Evolutionary conservation across 2,888 invertebrate species (phyloP).

Genomic region (Aphodius granarius): DNA sequence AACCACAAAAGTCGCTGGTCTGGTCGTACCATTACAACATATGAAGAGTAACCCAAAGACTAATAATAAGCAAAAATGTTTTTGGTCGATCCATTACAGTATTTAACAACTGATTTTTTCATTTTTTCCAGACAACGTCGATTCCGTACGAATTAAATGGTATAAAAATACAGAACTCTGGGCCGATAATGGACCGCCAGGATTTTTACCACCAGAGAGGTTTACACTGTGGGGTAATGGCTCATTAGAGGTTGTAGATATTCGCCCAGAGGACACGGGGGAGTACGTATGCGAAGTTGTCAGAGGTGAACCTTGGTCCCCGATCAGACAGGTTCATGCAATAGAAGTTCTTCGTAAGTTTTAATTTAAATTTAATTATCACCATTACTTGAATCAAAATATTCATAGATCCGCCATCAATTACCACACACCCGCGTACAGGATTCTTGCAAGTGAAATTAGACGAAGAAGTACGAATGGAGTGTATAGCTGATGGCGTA

Average conservation of each 20-base stretch:
- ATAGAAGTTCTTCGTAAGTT: constrained; percentile 79
- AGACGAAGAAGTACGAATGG: constrained; percentile 74
- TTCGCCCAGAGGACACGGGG: constrained; percentile 64
- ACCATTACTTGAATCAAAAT: neutral
- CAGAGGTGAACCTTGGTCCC: constrained; percentile 67
- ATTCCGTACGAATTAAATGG: constrained; percentile 66
- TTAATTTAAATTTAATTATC: constrained; percentile 1
- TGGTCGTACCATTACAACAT: no score
- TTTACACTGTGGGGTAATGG: constrained; percentile 70
- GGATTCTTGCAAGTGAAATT: constrained; percentile 73
- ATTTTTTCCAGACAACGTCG: constrained; percentile 56
- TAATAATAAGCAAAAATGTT: no score
- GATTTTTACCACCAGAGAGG: constrained; percentile 55
- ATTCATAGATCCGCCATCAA: constrained; percentile 67
- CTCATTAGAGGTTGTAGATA: constrained; percentile 65
- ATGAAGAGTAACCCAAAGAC: no score
- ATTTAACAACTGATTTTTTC: neutral
- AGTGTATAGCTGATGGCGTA: constrained; percentile 71
- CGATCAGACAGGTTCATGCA: constrained; percentile 71
- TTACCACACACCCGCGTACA: constrained; percentile 66
- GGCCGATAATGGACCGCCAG: constrained; percentile 53
- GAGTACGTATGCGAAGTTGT: constrained; percentile 70
- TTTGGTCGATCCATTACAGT: neutral
- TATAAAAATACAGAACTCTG: constrained; percentile 66
- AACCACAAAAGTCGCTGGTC: no score